Evolutionary conservation across 2,888 invertebrate genomes (phyloP).

Genomic region (Emmelina monodactyla): DNA sequence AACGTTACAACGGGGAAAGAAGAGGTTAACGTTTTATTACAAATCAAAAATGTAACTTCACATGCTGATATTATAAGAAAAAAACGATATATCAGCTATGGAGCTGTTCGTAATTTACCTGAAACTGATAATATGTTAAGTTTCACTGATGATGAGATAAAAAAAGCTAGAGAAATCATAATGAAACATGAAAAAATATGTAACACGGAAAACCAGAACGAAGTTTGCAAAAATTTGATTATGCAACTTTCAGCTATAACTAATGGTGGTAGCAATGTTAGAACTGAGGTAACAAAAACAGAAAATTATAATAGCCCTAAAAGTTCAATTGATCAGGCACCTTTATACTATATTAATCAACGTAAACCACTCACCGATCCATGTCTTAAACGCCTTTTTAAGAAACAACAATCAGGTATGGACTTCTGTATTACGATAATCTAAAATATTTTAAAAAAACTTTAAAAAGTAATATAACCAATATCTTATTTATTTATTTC

Average conservation of each 20-base stretch:
- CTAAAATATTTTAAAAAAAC: too few species aligned
- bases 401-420: too few species aligned
- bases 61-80: constrained; percentile 20
- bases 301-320: background rate
- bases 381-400: too few species aligned
- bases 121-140: constrained; percentile 17
- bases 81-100: constrained; percentile 21
- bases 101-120: constrained; percentile 6
- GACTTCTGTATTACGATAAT: too few species aligned
- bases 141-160: constrained; percentile 27
- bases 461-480: too few species aligned
- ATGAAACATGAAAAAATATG: constrained; percentile 36
- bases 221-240: constrained; percentile 38
- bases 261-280: background rate
- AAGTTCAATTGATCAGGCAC: background rate
- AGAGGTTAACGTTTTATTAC: constrained; percentile 28
- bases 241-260: constrained; percentile 27
- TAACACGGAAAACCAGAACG: constrained; percentile 27
- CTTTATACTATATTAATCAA: background rate
- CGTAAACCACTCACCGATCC: too few species aligned
- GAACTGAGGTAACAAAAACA: background rate
- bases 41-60: constrained; percentile 27
- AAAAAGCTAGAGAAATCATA: constrained; percentile 36
- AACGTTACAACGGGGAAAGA: constrained; percentile 28
- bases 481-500: too few species aligned